Evolutionary conservation across 1,140 invertebrate species (phyloP), one percentile per base, ranked within the genome.

Genomic region (Batillaria attramentaria): DNA sequence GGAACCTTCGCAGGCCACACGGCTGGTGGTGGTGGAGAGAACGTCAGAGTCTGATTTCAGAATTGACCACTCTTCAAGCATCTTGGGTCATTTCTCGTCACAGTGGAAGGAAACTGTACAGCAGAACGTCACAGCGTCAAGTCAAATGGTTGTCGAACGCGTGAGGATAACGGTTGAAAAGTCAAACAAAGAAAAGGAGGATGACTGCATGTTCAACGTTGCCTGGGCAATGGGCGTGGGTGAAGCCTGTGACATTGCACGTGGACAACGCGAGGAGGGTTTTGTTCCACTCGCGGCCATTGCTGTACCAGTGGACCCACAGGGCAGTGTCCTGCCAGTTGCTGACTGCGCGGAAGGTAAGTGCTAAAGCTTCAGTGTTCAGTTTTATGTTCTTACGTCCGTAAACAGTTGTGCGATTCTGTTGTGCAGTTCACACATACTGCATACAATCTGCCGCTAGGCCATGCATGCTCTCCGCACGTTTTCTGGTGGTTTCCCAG

Each of bases 21-120:
- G 78, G 1, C 20, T 84, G n/a, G 57, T 81, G 28, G 43, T 54
- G 42, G 65, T 78, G 28, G 8, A 13, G 35, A 35, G 66, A 20
- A 41, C 3, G 13, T 41, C 62, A 1, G 82, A 80, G 16, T 57
- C 75, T 2, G 33, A 31, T 2, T 8, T 33, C 8, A 39, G 4
- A 2, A 18, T 18, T 6, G 6, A 6, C 10, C 8, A 24, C 3
- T 20, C 37, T 39, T 35, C 20, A 6, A 41, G 66, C 66, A 69
- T 41, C 28, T 24, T 69, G 66, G 35, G 28, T 41, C 37, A 69
- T 24, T 69, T 69, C 37, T 69, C 66, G 13, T 24, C 18, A 18
- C 3, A n/a, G 3, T 69, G 66, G 66, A 41, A 69, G 0, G 0
- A 20, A 16, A n/a, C 66, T 8, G 37, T 69, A 6, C 37, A 69